Percentiles rank a stretch among this genome's conserved stretches.
These are phyloP conservation scores for Yasuhikotakia modesta DNA, from an alignment of 2,797 vertebrate genomes.

Conservation along the genomic window DNA sequence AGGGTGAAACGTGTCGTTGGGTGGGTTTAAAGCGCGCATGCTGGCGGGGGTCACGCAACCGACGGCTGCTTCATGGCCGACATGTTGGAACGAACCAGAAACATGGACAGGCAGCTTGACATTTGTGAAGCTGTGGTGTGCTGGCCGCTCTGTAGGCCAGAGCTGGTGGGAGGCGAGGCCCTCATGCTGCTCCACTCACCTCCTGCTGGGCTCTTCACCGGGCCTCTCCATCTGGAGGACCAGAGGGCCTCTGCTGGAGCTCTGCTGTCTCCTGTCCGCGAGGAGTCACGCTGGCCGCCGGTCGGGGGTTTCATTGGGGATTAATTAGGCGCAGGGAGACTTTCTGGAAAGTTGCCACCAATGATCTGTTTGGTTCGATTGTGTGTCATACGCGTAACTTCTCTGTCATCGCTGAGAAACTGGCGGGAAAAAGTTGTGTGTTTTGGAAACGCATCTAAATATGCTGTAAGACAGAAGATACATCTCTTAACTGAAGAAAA, in stretches of 20 bases:
- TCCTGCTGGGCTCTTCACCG: slow-evolving; percentile 27
- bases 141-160: slow-evolving; percentile 43
- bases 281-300: slow-evolving; percentile 26
- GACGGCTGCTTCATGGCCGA: slow-evolving; percentile 62
- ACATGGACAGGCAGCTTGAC: slow-evolving; percentile 64
- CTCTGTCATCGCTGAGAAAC: slow-evolving; percentile 10
- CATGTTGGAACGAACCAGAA: slow-evolving; percentile 72
- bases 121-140: slow-evolving; percentile 71
- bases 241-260: slow-evolving; percentile 48
- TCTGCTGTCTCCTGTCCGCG: slow-evolving; percentile 31
- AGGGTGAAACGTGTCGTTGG: not conserved
- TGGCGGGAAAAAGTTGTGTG: slow-evolving; percentile 6
- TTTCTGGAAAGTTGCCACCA: slow-evolving; percentile 28
- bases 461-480: not conserved
- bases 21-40: slow-evolving; percentile 3
- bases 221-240: slow-evolving; percentile 54
- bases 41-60: slow-evolving; percentile 9
- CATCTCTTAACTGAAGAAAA: too few species aligned
- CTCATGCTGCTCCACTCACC: slow-evolving; percentile 31
- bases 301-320: slow-evolving; percentile 53
- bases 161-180: slow-evolving; percentile 31
- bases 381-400: slow-evolving; percentile 22
- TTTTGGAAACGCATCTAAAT: slow-evolving; percentile 22
- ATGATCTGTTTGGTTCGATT: slow-evolving; percentile 30
- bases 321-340: slow-evolving; percentile 53